Base-by-base conservation (phyloP, 2,888 invertebrate genomes). In the Habrosyne pyritoides region DNA sequence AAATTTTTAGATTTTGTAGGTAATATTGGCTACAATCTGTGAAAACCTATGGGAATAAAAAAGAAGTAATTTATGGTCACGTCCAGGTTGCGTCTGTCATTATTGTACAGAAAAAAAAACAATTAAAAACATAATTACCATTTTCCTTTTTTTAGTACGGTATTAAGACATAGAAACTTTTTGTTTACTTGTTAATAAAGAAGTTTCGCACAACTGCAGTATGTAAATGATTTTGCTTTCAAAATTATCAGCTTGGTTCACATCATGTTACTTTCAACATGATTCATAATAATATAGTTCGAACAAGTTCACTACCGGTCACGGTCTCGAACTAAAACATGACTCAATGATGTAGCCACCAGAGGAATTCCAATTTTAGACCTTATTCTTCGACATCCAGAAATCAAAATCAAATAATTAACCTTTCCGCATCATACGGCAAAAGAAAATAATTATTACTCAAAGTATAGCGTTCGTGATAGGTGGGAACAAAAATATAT, bases 301-400 rank as follows among this genome's bases (percentile, higher is more conserved):
- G 53, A 26, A 30, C 68, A 75, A 75, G 77, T 75, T 75, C 75
- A 75, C 60, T 67, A 68, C 61, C 69, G 72, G 75, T 75, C 74
- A 78, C 18, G 18, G 42, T 42, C 18, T 42, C 18, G n/a, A 18
- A 8, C 42, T 2, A 42, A 33, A 33, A n/a, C 33, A 28, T 12
- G 30, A 10, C 12, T 30, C 12, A 30, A 12, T 30, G n/a, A 14
- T 7, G 14, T 10, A 33, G 33, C 10, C 3, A 36, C 14, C 36
- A 2, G 12, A 14, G 3, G 8, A 12, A n/a, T 42, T 18, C 2
- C 14, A 42, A 42, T 18, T 42, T 42, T 42, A 42, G 1, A 42
- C 42, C 42, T 42, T 42, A 42, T 42, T 42, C 8, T 2, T 2
- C 18, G 18, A 8, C 8, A 2, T 8, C 7, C 18, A 42, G 18